Evolutionary conservation across 2,797 vertebrate species (phyloP).

Genomic region (Setipinna tenuifilis): DNA sequence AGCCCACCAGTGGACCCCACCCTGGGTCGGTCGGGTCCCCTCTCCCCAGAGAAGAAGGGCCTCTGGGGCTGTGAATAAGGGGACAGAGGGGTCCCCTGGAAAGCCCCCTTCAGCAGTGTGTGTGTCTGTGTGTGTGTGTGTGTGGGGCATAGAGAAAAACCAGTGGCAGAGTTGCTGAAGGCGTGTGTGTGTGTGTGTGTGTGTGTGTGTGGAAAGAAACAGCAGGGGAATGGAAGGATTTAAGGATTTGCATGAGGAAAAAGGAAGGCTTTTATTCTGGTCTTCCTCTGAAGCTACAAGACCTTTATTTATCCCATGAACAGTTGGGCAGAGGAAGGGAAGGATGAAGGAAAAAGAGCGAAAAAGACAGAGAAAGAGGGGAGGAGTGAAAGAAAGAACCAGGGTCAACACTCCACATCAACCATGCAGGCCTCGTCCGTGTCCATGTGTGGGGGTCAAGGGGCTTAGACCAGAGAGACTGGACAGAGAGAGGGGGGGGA

Average conservation of each 20-base stretch:
- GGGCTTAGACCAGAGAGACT: slow-evolving; percentile 47
- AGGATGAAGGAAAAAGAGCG: slow-evolving; percentile 32
- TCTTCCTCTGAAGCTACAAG: slow-evolving; percentile 31
- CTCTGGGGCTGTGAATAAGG: slow-evolving; percentile 14
- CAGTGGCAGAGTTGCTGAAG: slow-evolving; percentile 38
- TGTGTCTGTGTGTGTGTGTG: slow-evolving; percentile 12
- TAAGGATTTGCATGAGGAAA: slow-evolving; percentile 59
- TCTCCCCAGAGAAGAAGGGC: slow-evolving; percentile 30
- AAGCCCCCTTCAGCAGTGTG: slow-evolving; percentile 46
- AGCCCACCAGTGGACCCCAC: slow-evolving; percentile 39
- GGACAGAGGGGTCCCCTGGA: slow-evolving; percentile 43
- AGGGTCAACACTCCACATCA: not conserved
- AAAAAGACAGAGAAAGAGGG: slow-evolving; percentile 33
- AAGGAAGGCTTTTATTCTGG: slow-evolving; percentile 58
- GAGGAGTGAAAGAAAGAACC: not conserved
- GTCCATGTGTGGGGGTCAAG: slow-evolving; percentile 51
- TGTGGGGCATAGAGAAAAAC: not conserved
- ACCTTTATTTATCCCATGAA: slow-evolving; percentile 38
- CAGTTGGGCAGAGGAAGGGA: slow-evolving; percentile 30
- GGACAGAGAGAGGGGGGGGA: slow-evolving; percentile 35
- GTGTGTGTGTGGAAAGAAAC: slow-evolving; percentile 19
- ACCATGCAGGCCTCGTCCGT: not conserved
- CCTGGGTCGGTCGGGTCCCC: not conserved
- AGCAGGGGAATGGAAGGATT: slow-evolving; percentile 41
- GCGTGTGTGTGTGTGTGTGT: not conserved